Conservation (phyloP, 1,140 invertebrate species). For the Goniozus legneri region DNA sequence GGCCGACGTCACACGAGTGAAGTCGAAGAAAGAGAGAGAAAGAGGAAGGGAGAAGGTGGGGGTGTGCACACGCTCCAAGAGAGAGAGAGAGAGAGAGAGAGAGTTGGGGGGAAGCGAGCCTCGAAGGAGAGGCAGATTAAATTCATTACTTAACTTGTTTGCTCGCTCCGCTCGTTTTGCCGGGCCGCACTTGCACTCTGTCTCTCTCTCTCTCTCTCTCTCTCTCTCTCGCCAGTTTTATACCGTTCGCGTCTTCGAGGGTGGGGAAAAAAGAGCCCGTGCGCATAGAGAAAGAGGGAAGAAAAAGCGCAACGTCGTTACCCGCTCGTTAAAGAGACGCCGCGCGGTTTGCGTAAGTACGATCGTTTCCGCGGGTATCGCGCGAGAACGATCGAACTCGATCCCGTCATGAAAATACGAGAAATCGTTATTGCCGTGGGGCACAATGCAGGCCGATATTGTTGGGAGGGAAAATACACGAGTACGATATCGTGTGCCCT, state of each 20-base stretch:
- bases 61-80: no score
- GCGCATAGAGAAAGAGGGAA: neutral
- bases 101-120: neutral
- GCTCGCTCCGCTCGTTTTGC: constrained; percentile 27
- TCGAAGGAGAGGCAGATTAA: constrained; percentile 31
- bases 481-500: no score
- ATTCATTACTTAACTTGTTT: constrained; percentile 42
- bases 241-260: neutral
- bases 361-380: no score
- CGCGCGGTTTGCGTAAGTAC: no score
- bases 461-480: no score
- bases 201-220: neutral
- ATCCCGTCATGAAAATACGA: no score
- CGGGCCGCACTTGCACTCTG: neutral
- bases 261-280: no score
- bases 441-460: no score
- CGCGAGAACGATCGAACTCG: no score
- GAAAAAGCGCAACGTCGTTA: neutral
- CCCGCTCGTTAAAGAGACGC: neutral
- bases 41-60: neutral
- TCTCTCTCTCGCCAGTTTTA: neutral
- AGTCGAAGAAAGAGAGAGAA: neutral
- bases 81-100: neutral
- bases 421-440: no score
- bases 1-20: constrained; percentile 32